These are phyloP conservation scores for Probosciger aterrimus DNA, from an alignment of 2,113 vertebrate genomes.

Conservation along the genomic window DNA sequence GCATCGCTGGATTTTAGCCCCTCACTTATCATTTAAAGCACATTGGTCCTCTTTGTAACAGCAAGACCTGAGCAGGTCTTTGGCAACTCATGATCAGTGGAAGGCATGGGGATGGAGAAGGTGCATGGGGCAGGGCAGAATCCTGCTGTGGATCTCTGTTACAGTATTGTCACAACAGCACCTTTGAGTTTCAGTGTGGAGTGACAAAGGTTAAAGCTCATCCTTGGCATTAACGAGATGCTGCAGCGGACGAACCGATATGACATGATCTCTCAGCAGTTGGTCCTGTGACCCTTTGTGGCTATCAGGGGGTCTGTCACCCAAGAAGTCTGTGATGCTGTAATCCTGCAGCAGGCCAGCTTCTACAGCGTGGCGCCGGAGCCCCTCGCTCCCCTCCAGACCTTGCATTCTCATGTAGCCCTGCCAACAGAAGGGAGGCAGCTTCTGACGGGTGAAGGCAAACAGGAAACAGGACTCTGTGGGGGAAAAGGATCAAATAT, in stretches of 20 bases:
- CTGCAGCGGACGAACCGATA: conserved; percentile 35
- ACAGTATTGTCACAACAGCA: not conserved
- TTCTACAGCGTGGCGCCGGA: conserved; percentile 42
- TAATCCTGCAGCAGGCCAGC: conserved; percentile 62
- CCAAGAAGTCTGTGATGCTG: not conserved
- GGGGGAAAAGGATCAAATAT: not conserved
- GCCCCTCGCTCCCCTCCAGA: conserved; percentile 62
- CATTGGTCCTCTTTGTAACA: not conserved
- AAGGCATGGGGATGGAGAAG: not conserved
- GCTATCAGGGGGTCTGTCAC: not conserved
- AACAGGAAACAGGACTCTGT: conserved; percentile 91
- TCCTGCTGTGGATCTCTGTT: not conserved
- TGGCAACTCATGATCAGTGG: not conserved
- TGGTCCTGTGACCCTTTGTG: not conserved
- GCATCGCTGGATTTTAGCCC: not conserved
- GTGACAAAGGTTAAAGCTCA: conserved; percentile 76
- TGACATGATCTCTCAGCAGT: conserved; percentile 6
- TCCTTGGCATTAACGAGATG: conserved; percentile 68
- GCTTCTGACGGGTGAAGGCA: conserved; percentile 82
- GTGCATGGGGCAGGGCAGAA: not conserved
- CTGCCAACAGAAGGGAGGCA: conserved; percentile 87
- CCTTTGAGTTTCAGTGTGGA: not conserved
- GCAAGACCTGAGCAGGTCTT: conserved; percentile 21
- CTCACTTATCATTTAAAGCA: not conserved
- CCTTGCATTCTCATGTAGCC: conserved; percentile 85